Conservation (phyloP, 2,797 vertebrate species). For the Iguana delicatissima region DNA sequence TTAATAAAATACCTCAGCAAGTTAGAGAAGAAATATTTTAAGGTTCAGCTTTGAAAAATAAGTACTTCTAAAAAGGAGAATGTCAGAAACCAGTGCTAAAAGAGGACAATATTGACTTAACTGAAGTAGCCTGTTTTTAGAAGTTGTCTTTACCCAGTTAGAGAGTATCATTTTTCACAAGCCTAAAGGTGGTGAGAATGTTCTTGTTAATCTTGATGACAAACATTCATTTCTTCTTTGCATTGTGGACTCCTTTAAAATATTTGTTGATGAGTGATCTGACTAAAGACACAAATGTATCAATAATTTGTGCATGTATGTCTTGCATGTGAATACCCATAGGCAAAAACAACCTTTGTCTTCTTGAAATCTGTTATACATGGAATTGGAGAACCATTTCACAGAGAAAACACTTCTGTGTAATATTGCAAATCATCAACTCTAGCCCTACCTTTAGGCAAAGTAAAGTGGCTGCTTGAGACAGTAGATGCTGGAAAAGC, state of each 20-base stretch:
- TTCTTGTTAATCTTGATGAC: not conserved
- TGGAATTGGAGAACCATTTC: not conserved
- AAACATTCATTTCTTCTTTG: not conserved
- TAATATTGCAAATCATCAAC: not conserved
- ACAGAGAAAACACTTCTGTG: not conserved
- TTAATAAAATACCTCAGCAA: not conserved
- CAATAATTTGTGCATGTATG: not conserved
- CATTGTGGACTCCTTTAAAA: not conserved
- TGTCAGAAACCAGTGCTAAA: not conserved
- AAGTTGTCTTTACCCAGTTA: not conserved
- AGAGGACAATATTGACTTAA: not conserved
- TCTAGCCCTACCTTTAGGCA: not conserved
- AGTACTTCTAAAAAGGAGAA: not conserved
- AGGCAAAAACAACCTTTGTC: not conserved
- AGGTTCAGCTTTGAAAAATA: conserved; percentile 2
- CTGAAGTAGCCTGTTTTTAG: not conserved
- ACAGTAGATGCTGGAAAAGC: not conserved
- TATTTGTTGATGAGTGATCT: not conserved
- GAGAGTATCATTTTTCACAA: not conserved
- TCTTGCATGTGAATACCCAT: not conserved
- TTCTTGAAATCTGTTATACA: not conserved
- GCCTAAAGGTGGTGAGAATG: not conserved
- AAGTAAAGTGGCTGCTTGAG: not conserved
- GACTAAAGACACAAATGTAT: not conserved
- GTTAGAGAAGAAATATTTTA: not conserved